Evolutionary conservation across 1,140 invertebrate genomes (phyloP), one percentile per base, ranked within the genome.

Genomic region (Microplitis demolitor): DNA sequence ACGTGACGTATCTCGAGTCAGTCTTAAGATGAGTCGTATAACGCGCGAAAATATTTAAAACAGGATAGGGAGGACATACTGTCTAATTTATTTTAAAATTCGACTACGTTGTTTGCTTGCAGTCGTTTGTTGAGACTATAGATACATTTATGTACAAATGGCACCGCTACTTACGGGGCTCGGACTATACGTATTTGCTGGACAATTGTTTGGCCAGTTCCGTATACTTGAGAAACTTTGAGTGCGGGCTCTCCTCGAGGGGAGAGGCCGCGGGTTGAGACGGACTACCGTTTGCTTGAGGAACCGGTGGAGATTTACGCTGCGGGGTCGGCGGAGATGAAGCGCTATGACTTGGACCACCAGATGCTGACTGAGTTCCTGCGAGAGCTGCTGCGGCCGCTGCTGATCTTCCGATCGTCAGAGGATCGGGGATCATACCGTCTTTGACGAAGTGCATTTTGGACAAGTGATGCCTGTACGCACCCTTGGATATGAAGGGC

Each of bases 381-480:
- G 88, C 87, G 6, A 88, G 78, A 3, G 83, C 80, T 3, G 81
- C 81, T 9, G 78, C 84, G 56, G 79, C 82, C 39, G 71, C 87
- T 74, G 82, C 86, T 76, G 83, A 89, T 84, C 83, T 88, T 80
- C 77, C 87, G 82, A 91, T 87, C 2, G 89, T 88, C 24, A 93
- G 85, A 0, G 92, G 91, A 78, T 93, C 93, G 3, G 92, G 93
- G 74, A 93, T 91, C 16, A 94, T 92, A 9, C 94, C 94, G 78
- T 98, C 96, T 84, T 98, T 98, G 34, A 98, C 95, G 80, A 98
- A 96, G 87, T 98, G 97, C 92, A 97, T 97, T 83, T 98, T 97
- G 64, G 96, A 97, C 71, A 98, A 87, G 81, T 99, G 97, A 86
- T 98, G 97, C 77, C 97, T 91, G 86, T 98, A 99, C 1, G 97